Conservation (phyloP, 2,888 invertebrate species). For the Tachystola acroxantha region DNA sequence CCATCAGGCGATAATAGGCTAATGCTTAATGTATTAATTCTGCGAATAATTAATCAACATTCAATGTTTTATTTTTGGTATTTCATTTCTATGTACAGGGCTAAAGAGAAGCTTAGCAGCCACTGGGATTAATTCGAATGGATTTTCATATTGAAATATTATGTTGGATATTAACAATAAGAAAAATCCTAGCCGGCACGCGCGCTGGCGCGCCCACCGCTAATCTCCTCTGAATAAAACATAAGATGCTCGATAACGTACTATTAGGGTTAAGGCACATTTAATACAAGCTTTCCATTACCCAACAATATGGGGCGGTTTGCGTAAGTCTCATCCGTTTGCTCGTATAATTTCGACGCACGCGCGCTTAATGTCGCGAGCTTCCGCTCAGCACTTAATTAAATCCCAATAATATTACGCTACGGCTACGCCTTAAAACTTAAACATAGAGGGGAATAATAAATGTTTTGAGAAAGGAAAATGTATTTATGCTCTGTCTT, state of each 20-base stretch:
- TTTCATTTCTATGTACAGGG: constrained; percentile 4
- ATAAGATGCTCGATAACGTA: constrained; percentile 69
- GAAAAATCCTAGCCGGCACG: constrained; percentile 53
- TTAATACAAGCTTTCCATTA: constrained; percentile 65
- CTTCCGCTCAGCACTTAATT: constrained; percentile 54
- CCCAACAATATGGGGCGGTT: constrained; percentile 37
- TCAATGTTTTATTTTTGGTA: constrained; percentile 31
- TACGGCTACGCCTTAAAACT: constrained; percentile 40
- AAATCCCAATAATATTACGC: constrained; percentile 61
- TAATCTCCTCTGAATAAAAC: constrained; percentile 74
- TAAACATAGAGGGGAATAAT: constrained; percentile 34
- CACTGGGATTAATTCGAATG: constrained; percentile 29
- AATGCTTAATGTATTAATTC: constrained; percentile 31
- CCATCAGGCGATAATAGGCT: constrained; percentile 11
- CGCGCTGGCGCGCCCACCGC: constrained; percentile 40
- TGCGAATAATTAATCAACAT: constrained; percentile 46
- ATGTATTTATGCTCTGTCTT: constrained; percentile 10
- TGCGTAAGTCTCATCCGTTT: constrained; percentile 26
- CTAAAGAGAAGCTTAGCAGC: constrained; percentile 12
- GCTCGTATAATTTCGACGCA: constrained; percentile 41
- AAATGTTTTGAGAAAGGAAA: constrained; percentile 27
- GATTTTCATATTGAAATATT: constrained; percentile 42
- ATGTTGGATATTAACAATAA: constrained; percentile 45
- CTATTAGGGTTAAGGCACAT: constrained; percentile 65
- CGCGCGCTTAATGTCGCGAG: constrained; percentile 43